These are phyloP conservation scores for Paragorgia papillata DNA, from an alignment of 92 coral and sea anemone species.

Conservation along the genomic window DNA sequence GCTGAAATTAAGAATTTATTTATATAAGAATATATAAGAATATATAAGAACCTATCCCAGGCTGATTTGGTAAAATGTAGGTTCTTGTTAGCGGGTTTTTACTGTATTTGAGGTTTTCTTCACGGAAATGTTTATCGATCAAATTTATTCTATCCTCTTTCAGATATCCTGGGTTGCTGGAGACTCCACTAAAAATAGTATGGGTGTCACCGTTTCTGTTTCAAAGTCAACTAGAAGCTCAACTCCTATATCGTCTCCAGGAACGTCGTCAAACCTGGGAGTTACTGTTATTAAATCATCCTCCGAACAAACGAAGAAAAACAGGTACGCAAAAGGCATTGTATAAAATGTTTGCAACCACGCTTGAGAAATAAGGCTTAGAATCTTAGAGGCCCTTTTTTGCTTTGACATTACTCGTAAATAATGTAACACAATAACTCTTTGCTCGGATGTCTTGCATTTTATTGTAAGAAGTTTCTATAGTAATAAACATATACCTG, in stretches of 20 bases:
- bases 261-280: conserved; percentile 44
- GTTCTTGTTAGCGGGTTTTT: too few relatives aligned
- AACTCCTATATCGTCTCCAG: conserved; percentile 20
- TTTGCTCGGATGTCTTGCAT: too few relatives aligned
- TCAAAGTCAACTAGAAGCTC: conserved; percentile 43
- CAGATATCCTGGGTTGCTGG: conserved; percentile 43
- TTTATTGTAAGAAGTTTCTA: too few relatives aligned
- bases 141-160: background rate
- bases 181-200: conserved; percentile 48
- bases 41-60: too few relatives aligned
- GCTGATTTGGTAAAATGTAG: too few relatives aligned
- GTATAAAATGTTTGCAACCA: background rate
- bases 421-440: too few relatives aligned
- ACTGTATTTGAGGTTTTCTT: too few relatives aligned
- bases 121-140: too few relatives aligned
- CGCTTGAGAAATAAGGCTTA: background rate
- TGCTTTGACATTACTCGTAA: too few relatives aligned
- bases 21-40: too few relatives aligned
- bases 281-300: conserved; percentile 78
- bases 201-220: conserved; percentile 85
- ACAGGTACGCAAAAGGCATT: background rate
- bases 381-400: background rate
- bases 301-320: conserved; percentile 21
- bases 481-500: too few relatives aligned
- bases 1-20: too few relatives aligned